Evolutionary conservation across 2,888 invertebrate genomes (phyloP), one percentile per base, ranked within the genome.

Genomic region (Sarcophaga variegata): DNA sequence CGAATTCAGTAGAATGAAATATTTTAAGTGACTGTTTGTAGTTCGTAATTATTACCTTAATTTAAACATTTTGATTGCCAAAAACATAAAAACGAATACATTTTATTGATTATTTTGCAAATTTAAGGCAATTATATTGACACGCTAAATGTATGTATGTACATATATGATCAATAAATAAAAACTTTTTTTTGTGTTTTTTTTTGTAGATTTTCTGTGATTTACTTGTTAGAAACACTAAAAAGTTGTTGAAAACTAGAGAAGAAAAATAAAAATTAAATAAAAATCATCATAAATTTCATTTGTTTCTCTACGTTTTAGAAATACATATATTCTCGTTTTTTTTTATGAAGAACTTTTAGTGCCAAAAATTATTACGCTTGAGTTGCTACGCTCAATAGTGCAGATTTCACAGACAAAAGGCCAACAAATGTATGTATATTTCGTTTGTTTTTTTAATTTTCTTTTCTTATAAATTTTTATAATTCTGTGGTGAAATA

Each of bases 301-400:
- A 2, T n/a, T 71, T 64, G 47, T 69, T 74, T 69, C 54, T 63
- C 37, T 37, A 37, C 6, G 37, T 37, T 37, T 37, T 6, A 37
- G 37, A 37, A 6, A 6, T 37, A 37, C 20, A 20, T 20, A 20
- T 20, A 20, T 20, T 60, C 12, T 14, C 22, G 22, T 22, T 22
- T 22, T 22, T 22, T 22, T 22, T 59, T 74, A 83, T 80, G 74
- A 64, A 45, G 37, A 8, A 17, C 12, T 66, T 63, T 69, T 66
- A 70, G 74, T 83, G 86, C 86, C 86, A 86, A 83, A 74, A 86
- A 77, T 49, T 78, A 81, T 78, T 86, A 81, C 83, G 83, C 83
- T 69, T 81, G 81, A 86, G 17, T 83, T 77, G 74, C 64, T 54
- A 54, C 1, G 17, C 10, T 10, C 54, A 54, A 3, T 17, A 17